phyloP scores from a whole-genome alignment of 2,888 invertebrate species.

The Diaprepes abbreviatus region DNA sequence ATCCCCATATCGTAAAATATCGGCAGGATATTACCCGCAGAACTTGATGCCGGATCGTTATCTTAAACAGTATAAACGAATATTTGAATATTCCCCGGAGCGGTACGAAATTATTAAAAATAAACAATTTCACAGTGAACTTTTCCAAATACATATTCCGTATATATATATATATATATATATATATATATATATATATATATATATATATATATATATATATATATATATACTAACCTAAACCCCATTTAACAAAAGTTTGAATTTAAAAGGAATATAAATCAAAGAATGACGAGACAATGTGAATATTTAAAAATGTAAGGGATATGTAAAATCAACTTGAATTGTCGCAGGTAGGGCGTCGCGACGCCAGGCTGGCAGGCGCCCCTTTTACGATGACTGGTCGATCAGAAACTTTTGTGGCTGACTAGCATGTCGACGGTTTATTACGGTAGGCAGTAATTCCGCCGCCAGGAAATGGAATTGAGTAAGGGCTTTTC shows the following conservation, averaged over 20 bases:
- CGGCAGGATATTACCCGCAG: too few species aligned
- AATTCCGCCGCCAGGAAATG: slow-evolving; percentile 19
- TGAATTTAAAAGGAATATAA: slow-evolving; percentile 32
- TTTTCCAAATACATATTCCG: too few species aligned
- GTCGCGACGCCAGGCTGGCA: slow-evolving; percentile 59
- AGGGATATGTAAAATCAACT: slow-evolving; percentile 57
- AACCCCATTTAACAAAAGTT: not conserved
- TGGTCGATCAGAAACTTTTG: slow-evolving; percentile 63
- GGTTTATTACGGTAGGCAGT: slow-evolving; percentile 47
- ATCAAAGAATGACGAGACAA: slow-evolving; percentile 51
- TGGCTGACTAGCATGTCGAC: slow-evolving; percentile 59
- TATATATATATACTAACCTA: too few species aligned
- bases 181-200: too few species aligned
- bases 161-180: too few species aligned
- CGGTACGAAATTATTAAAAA: too few species aligned
- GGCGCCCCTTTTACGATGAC: slow-evolving; percentile 63
- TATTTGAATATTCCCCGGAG: too few species aligned
- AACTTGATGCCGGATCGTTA: too few species aligned
- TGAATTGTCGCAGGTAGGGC: slow-evolving; percentile 59
- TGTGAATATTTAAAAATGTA: slow-evolving; percentile 50
- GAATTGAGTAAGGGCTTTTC: slow-evolving; percentile 8
- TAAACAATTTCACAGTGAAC: too few species aligned
- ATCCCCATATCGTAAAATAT: too few species aligned
- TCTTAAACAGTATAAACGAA: too few species aligned
- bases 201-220: too few species aligned